These are phyloP conservation scores for Danio rerio DNA, from an alignment of 2,113 vertebrate species.

Conservation along the genomic window DNA sequence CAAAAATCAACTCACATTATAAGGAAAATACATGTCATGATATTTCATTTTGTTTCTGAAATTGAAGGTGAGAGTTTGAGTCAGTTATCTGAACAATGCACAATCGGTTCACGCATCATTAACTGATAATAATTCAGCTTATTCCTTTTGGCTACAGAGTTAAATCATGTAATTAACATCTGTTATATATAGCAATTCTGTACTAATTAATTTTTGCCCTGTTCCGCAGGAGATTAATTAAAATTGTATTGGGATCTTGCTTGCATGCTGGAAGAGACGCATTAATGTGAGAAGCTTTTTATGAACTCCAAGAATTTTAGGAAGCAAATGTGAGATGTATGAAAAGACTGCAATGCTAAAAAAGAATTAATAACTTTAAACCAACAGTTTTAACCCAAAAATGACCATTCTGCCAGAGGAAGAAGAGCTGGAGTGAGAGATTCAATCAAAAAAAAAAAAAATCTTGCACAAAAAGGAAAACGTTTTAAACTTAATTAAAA, in stretches of 20 bases:
- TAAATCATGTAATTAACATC: conserved; percentile 15
- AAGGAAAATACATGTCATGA: neutral
- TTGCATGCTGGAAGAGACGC: neutral
- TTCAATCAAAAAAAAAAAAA: too few species aligned
- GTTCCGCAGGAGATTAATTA: conserved; percentile 31
- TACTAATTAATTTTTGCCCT: conserved; percentile 15
- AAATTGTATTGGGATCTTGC: conserved; percentile 17
- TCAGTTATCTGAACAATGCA: neutral
- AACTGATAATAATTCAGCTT: conserved; percentile 26
- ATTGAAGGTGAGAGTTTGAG: neutral
- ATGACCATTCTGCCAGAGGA: too few species aligned
- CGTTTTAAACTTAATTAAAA: too few species aligned
- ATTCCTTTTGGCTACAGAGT: conserved; percentile 4
- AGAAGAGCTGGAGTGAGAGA: too few species aligned
- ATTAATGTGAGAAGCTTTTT: neutral
- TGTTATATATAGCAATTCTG: conserved; percentile 15
- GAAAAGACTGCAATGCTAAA: neutral
- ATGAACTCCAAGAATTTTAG: conserved; percentile 7
- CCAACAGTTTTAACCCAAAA: too few species aligned
- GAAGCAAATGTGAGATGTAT: neutral
- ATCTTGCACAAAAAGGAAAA: too few species aligned
- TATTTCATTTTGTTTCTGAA: neutral
- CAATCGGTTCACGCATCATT: conserved; percentile 32
- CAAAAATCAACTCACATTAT: neutral
- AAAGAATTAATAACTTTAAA: too few species aligned